A percentile compares a stretch with the other conserved stretches of the same genome.
phyloP scores from a whole-genome alignment of 2,113 vertebrate species.

The Tamias sibiricus region DNA sequence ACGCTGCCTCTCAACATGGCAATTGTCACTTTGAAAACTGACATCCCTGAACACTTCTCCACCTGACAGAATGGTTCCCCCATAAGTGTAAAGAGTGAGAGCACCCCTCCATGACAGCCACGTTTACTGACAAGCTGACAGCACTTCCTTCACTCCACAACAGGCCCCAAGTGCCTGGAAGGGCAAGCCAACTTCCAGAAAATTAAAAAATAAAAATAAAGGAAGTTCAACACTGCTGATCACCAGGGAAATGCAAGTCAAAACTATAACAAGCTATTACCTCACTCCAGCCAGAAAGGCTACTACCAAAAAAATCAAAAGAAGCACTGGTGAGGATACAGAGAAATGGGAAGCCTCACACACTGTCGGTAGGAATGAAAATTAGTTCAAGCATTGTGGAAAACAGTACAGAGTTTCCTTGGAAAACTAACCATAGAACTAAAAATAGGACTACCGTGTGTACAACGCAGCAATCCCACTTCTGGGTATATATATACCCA shows the following conservation, averaged over 20 bases:
- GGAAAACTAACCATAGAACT: not conserved
- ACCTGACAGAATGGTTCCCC: not conserved
- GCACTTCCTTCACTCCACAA: not conserved
- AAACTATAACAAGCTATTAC: not conserved
- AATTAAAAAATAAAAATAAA: not conserved
- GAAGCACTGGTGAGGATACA: not conserved
- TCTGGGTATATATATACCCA: not conserved
- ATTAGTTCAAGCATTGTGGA: not conserved
- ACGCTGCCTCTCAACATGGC: not conserved
- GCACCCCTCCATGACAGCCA: not conserved
- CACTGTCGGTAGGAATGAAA: not conserved
- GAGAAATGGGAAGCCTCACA: not conserved
- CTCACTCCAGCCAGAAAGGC: not conserved
- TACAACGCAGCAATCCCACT: not conserved
- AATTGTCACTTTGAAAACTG: not conserved
- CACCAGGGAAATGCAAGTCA: not conserved
- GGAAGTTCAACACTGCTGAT: not conserved
- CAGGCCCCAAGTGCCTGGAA: constrained; percentile 36
- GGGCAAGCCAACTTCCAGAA: constrained; percentile 56
- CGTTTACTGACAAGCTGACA: constrained; percentile 48
- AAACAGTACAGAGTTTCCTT: not conserved
- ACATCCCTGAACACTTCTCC: not conserved
- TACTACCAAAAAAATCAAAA: not conserved
- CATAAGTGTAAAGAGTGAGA: not conserved
- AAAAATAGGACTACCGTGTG: not conserved